Evolutionary conservation across 2,888 invertebrate species (phyloP), one percentile per base, ranked within the genome.

Genomic region (Clusia tigrina): DNA sequence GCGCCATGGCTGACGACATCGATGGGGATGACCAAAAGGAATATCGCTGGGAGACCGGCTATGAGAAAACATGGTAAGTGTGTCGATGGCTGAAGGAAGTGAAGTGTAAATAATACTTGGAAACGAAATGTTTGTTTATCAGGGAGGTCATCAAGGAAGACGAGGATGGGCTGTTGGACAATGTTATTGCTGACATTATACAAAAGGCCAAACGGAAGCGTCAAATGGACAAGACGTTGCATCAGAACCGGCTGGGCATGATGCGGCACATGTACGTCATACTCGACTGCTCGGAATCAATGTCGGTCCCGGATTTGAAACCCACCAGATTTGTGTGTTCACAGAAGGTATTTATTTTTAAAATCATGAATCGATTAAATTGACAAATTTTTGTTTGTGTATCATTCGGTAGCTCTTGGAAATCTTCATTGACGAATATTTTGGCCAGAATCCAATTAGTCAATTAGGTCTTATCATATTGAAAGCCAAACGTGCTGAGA

Each of bases 371-470:
- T n/a, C n/a, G n/a, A n/a, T n/a, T n/a, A n/a, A n/a, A n/a, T n/a
- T n/a, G n/a, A n/a, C n/a, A 32, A 12, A 32, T 32, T 57, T 2
- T 57, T 22, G 5, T 22, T 52, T 26, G 54, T 60, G 54, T 59
- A 60, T 68, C 65, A 69, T 68, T 68, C 86, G 88, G 69, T 81
- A 96, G 94, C 85, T 97, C 15, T 81, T 99, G 65, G 94, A 96
- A 84, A 89, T 90, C 68, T 99, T 98, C 83, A 90, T 99, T 63
- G 94, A 96, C 73, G 97, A 98, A 81, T 99, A 94, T 81, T 98
- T 98, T 83, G 98, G 98, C 84, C 96, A 98, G 83, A 99, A 99
- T 85, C 99, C 99, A 10, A 93, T 99, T 59, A 97, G 98, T 80
- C 99, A 99, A 84, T 85, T 99, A 69, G 98, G 98, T 23, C 86